These are phyloP conservation scores for Leptopilina clavipes DNA, from an alignment of 1,140 invertebrate species.

Conservation along the genomic window DNA sequence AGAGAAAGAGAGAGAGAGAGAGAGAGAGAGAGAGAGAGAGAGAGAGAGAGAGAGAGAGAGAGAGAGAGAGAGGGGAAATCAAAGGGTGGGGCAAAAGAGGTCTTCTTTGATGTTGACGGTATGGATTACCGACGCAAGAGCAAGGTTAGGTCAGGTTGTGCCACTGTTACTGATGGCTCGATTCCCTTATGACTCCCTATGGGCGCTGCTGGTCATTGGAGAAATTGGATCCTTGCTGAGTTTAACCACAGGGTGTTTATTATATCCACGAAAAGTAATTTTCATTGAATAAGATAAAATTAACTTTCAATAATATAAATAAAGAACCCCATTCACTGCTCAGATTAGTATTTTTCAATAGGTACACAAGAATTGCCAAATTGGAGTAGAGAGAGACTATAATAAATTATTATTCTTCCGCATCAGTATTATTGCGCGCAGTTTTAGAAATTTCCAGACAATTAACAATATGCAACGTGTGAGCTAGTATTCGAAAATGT, in stretches of 20 bases:
- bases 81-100: neutral
- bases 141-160: conserved; percentile 22
- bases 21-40: no score
- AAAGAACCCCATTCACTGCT: no score
- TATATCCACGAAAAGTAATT: neutral
- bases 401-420: no score
- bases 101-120: conserved; percentile 21
- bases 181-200: neutral
- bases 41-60: no score
- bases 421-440: no score
- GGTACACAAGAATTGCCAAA: no score
- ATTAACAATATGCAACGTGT: no score
- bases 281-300: neutral
- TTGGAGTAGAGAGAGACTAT: no score
- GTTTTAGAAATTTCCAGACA: no score
- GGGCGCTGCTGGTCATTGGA: neutral
- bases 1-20: no score
- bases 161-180: conserved; percentile 6
- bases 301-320: neutral
- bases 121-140: neutral
- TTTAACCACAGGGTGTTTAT: neutral
- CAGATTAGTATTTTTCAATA: no score
- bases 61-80: neutral
- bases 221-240: neutral
- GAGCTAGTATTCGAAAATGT: no score